Base-by-base conservation (phyloP, 2,797 vertebrate species). In the Sebastes cheni region DNA sequence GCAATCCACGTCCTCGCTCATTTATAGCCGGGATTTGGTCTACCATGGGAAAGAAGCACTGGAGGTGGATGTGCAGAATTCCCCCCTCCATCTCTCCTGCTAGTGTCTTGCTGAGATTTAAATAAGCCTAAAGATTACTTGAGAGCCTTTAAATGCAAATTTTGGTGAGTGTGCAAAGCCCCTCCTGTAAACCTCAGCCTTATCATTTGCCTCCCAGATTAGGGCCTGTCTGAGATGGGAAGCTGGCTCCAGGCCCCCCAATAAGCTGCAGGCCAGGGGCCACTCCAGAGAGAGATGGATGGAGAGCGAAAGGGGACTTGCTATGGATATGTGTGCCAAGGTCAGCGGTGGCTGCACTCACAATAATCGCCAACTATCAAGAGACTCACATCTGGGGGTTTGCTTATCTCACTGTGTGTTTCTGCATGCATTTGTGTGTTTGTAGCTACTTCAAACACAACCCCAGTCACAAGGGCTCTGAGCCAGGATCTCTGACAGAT, bases 111-210 rank as follows among this genome's bases (percentile, higher is more conserved):
- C 92, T 94, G 93, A 93, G 93, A 95, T 96, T 96, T 93, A 93
- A 95, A 95, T 95, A 95, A 96, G 88, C 92, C 91, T 89, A 90
- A 93, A 95, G 94, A 96, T 95, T 95, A 95, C 95, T 95, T 91
- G 88, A 94, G 91, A 94, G 94, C 90, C 93, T 95, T 95, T 94
- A 94, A 96, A 96, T 96, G 94, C 92, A 96, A 96, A 96, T 95
- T 89, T 90, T 79, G 84, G 86, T 83, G 89, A 91, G 87, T 86
- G 88, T 90, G 91, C 84, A 94, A 94, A 94, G 93, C 92, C 83
- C 84, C 83, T 92, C 87, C 92, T 95, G 93, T 94, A 95, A 95
- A 93, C 92, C 92, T 84, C 79, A 77, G 88, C 90, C 91, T 96
- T 95, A 95, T 94, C 93, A 88, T 94, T 95, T 94, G 93, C 92